phyloP scores from a whole-genome alignment of 1,140 invertebrate species.

The Heliconius hewitsoni region DNA sequence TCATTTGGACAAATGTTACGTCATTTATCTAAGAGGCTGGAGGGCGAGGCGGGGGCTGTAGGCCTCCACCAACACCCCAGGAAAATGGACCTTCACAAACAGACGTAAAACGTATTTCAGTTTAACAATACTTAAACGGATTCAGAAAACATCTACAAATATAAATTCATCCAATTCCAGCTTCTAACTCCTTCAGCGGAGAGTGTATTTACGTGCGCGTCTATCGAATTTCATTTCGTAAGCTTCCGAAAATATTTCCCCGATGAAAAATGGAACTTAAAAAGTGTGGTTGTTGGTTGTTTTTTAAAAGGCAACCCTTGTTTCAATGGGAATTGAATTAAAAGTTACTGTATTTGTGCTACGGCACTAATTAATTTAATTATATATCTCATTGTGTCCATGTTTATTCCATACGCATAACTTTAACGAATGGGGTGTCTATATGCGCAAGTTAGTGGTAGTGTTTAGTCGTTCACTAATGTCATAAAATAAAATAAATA shows the following conservation, averaged over 20 bases:
- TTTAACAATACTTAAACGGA: constrained; percentile 46
- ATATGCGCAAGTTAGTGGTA: constrained; percentile 26
- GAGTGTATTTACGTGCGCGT: constrained; percentile 50
- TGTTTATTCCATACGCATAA: constrained; percentile 69
- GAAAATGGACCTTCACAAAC: constrained; percentile 46
- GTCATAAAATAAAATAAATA: background rate
- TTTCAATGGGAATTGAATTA: constrained; percentile 77
- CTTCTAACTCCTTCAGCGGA: constrained; percentile 46
- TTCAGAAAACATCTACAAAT: constrained; percentile 70
- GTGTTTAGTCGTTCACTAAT: constrained; percentile 20
- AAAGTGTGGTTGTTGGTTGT: constrained; percentile 53
- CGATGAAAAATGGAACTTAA: constrained; percentile 69
- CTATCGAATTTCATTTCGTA: constrained; percentile 64
- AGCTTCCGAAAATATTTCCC: constrained; percentile 69
- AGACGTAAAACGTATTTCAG: constrained; percentile 48
- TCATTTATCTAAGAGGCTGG: constrained; percentile 79
- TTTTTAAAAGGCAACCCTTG: constrained; percentile 57
- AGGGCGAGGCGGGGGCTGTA: constrained; percentile 54
- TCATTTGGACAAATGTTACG: constrained; percentile 82
- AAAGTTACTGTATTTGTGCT: constrained; percentile 76
- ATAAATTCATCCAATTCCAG: constrained; percentile 50
- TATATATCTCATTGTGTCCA: constrained; percentile 72
- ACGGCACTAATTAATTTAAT: constrained; percentile 79
- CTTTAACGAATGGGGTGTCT: constrained; percentile 44
- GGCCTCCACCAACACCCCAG: constrained; percentile 17